Conservation (phyloP, 2,113 vertebrate genomes). For the Melanocharis versteri region DNA sequence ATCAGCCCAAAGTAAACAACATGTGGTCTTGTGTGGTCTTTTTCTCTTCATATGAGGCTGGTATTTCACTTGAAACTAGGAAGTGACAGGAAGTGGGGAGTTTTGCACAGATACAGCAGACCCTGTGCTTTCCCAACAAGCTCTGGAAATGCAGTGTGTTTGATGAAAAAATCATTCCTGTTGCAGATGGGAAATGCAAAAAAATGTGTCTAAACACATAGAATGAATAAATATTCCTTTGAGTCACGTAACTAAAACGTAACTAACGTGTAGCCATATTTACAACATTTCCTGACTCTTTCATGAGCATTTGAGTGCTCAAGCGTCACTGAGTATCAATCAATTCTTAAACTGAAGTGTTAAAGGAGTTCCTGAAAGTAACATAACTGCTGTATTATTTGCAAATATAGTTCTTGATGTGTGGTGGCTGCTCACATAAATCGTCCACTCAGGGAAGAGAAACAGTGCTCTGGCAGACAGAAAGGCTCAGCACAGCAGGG, state of each 20-base stretch:
- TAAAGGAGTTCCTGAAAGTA: neutral
- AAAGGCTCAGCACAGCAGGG: neutral
- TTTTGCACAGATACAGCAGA: neutral
- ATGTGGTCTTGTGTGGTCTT: constrained; percentile 44
- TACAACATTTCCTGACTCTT: neutral
- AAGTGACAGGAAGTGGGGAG: neutral
- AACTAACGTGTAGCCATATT: neutral
- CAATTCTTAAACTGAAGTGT: neutral
- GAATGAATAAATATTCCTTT: neutral
- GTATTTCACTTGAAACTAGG: neutral
- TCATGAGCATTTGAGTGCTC: neutral
- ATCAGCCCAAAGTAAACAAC: constrained; percentile 47
- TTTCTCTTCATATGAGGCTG: neutral
- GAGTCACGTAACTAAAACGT: neutral
- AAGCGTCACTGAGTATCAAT: fast-evolving
- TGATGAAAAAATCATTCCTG: neutral
- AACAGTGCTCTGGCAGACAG: neutral
- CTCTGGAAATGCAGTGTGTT: neutral
- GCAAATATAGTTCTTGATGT: neutral
- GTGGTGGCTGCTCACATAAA: neutral
- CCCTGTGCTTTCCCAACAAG: neutral
- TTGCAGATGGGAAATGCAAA: neutral
- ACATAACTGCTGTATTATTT: neutral
- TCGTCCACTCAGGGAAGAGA: neutral
- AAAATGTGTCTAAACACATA: neutral